Percentiles rank a stretch among this genome's conserved stretches.
These are phyloP conservation scores for Ashinkailepas kermadecensis DNA, from an alignment of 2,888 invertebrate genomes.

Conservation along the genomic window DNA sequence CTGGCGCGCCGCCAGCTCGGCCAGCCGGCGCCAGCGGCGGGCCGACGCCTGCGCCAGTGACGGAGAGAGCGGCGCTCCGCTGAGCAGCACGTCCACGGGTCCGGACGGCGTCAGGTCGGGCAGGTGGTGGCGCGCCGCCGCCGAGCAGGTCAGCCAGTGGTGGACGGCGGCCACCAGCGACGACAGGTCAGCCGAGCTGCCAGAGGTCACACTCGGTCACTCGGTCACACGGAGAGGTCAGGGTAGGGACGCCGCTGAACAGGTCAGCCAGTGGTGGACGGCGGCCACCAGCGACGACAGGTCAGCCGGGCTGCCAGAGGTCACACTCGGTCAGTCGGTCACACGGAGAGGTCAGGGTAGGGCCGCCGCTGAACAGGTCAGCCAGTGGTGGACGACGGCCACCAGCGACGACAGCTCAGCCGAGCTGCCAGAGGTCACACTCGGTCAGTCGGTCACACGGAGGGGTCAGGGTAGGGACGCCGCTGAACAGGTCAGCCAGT, in stretches of 20 bases:
- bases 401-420: no score
- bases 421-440: no score
- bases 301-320: background rate
- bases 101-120: background rate
- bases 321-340: no score
- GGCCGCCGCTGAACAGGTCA: no score
- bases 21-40: slow-evolving; percentile 20
- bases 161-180: slow-evolving; percentile 4
- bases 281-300: background rate
- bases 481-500: no score
- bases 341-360: background rate
- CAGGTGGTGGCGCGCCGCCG: slow-evolving; percentile 15
- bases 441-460: no score
- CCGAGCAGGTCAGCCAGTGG: background rate
- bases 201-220: no score
- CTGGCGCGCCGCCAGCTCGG: background rate
- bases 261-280: slow-evolving; percentile 8
- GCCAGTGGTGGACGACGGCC: no score
- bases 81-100: slow-evolving; percentile 16
- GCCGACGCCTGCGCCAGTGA: slow-evolving; percentile 9
- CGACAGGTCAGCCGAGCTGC: background rate
- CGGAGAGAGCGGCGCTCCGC: background rate
- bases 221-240: no score
- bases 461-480: no score
- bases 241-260: background rate